A percentile compares a stretch with the other conserved stretches of the same genome.
Conservation (phyloP, 2,797 vertebrate genomes). For the Chaenodraco wilsoni region DNA sequence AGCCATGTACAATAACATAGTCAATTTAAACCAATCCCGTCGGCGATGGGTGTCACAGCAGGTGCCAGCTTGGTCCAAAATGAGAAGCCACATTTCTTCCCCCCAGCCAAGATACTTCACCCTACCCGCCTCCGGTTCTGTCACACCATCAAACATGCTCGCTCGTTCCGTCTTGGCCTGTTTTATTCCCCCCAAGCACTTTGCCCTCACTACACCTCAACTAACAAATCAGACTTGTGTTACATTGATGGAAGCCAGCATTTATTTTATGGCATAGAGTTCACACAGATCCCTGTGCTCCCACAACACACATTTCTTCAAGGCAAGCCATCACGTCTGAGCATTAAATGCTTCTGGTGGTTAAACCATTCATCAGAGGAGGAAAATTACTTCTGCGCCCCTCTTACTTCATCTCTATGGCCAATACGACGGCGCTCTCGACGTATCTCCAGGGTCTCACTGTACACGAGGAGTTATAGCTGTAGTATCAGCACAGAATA, state of each 20-base stretch:
- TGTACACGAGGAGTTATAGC: constrained; percentile 31
- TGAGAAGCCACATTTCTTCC: constrained; percentile 53
- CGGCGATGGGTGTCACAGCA: constrained; percentile 40
- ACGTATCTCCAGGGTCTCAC: constrained; percentile 32
- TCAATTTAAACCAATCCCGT: constrained; percentile 54
- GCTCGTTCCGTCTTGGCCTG: neutral
- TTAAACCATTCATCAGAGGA: constrained; percentile 49
- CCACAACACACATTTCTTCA: constrained; percentile 11
- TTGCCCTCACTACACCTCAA: constrained; percentile 2
- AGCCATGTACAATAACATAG: constrained; percentile 1
- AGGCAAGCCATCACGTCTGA: constrained; percentile 38
- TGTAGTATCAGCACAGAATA: constrained; percentile 19
- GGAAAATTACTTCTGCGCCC: constrained; percentile 16
- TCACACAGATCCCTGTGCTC: neutral
- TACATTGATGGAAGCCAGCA: constrained; percentile 18
- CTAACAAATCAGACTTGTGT: constrained; percentile 33
- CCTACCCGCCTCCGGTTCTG: constrained; percentile 53
- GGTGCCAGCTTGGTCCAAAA: constrained; percentile 42
- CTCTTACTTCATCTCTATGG: constrained; percentile 37
- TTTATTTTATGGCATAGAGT: neutral
- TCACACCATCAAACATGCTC: constrained; percentile 32
- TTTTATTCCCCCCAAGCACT: constrained; percentile 8
- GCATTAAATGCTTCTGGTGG: constrained; percentile 49
- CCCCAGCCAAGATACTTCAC: constrained; percentile 41
- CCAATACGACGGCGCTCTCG: neutral